A percentile compares a stretch with the other conserved stretches of the same genome.
phyloP scores from a whole-genome alignment of 2,797 vertebrate species.

The Heterohyrax brucei region DNA sequence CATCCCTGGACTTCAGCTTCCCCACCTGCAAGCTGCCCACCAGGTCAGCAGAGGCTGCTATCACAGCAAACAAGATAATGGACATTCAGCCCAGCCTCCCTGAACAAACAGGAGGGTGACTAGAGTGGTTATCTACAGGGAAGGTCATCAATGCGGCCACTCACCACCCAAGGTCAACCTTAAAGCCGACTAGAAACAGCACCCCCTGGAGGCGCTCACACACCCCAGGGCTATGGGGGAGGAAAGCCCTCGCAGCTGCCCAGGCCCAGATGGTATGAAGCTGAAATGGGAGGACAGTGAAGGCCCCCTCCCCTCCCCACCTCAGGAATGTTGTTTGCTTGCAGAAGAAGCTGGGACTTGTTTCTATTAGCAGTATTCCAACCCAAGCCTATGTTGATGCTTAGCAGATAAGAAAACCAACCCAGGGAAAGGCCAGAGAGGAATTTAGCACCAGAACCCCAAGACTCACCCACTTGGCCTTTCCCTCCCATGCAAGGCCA shows the following conservation, averaged over 20 bases:
- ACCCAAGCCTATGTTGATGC: constrained; percentile 74
- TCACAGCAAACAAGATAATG: neutral
- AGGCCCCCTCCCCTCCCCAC: constrained; percentile 31
- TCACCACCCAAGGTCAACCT: neutral
- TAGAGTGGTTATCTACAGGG: neutral
- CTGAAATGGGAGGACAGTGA: neutral
- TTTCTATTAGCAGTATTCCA: constrained; percentile 84
- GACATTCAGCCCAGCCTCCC: neutral
- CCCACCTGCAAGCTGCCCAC: neutral
- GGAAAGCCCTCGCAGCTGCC: neutral
- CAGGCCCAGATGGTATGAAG: neutral
- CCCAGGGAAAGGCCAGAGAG: constrained; percentile 67
- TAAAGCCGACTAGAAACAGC: neutral
- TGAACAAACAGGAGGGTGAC: neutral
- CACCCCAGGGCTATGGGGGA: neutral
- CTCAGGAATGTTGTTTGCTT: constrained; percentile 88
- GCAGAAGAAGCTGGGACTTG: constrained; percentile 83
- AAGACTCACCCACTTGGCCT: neutral
- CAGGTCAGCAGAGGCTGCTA: neutral
- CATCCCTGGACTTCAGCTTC: neutral
- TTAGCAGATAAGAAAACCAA: constrained; percentile 83
- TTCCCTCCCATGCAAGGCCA: neutral
- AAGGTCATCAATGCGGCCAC: neutral
- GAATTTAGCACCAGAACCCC: constrained; percentile 70
- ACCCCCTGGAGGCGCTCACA: neutral